A percentile compares a stretch with the other conserved stretches of the same genome.
Evolutionary conservation across 2,797 vertebrate species (phyloP).

Genomic region (Steatocranus sp.): DNA sequence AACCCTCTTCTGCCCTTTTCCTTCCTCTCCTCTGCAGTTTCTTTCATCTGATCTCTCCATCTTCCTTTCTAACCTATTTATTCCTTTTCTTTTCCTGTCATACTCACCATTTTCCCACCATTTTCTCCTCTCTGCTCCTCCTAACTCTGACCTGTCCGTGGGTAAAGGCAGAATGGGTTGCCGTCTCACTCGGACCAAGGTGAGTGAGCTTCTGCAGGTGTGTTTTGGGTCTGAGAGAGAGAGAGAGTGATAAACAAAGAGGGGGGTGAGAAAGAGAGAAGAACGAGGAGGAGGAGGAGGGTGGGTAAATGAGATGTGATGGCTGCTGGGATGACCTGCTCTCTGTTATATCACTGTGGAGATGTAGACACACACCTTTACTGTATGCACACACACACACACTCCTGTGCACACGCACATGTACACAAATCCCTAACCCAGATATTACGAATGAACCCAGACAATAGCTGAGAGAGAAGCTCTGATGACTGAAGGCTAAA

Average conservation of each 20-base stretch:
- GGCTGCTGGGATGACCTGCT: constrained; percentile 11
- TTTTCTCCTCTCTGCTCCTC: background rate
- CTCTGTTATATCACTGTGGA: background rate
- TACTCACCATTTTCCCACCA: background rate
- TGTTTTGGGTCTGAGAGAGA: background rate
- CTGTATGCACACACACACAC: background rate
- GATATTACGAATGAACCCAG: background rate
- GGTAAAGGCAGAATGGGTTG: constrained; percentile 55
- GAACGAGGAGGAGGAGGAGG: background rate
- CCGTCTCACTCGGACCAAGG: constrained; percentile 57
- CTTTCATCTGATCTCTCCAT: background rate
- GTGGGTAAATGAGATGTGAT: background rate
- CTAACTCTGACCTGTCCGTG: background rate
- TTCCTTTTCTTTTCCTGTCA: background rate
- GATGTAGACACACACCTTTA: background rate
- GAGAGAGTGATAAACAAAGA: background rate
- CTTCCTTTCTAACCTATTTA: background rate
- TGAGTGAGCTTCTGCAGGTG: constrained; percentile 47
- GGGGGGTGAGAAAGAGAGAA: background rate
- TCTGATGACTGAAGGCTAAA: constrained; percentile 6
- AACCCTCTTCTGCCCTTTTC: background rate
- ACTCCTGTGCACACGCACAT: background rate
- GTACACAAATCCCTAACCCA: background rate
- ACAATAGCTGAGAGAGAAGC: background rate
- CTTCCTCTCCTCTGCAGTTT: background rate